Evolutionary conservation across 2,797 vertebrate species (phyloP).

Genomic region (Microhierax caerulescens): DNA sequence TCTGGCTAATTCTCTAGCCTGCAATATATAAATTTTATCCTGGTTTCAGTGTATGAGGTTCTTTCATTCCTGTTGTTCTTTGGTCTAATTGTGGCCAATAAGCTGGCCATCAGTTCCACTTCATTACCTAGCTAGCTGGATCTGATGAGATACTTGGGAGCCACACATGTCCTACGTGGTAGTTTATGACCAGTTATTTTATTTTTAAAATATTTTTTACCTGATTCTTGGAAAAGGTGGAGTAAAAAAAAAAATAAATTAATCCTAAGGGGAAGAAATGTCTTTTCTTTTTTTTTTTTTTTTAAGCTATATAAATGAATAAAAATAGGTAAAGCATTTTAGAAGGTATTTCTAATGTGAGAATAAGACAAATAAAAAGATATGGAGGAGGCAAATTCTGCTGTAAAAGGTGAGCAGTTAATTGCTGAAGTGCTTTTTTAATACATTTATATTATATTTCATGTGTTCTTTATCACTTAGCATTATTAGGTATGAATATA

Average conservation of each 20-base stretch:
- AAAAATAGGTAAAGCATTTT: background rate
- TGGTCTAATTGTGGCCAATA: constrained; percentile 3
- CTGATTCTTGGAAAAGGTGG: background rate
- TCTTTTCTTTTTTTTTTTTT: too few species aligned
- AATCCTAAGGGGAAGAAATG: background rate
- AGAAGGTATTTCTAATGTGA: too few species aligned
- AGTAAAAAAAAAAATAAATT: background rate
- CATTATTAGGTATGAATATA: background rate
- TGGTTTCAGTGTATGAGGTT: background rate
- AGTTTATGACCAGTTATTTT: background rate
- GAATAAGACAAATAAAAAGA: background rate
- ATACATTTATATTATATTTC: background rate
- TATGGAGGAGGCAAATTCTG: background rate
- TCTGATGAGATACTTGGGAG: background rate
- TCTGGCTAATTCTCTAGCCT: background rate
- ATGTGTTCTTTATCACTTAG: background rate
- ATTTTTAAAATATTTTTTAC: background rate
- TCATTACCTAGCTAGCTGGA: background rate
- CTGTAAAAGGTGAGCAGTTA: background rate
- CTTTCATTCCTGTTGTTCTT: constrained; percentile 19
- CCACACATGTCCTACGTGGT: background rate
- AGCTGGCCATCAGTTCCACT: constrained; percentile 27
- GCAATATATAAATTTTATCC: background rate
- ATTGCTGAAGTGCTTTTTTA: background rate
- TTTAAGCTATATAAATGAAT: background rate